Evolutionary conservation across 1,140 invertebrate genomes (phyloP).

Genomic region (Neodiprion pinetum): DNA sequence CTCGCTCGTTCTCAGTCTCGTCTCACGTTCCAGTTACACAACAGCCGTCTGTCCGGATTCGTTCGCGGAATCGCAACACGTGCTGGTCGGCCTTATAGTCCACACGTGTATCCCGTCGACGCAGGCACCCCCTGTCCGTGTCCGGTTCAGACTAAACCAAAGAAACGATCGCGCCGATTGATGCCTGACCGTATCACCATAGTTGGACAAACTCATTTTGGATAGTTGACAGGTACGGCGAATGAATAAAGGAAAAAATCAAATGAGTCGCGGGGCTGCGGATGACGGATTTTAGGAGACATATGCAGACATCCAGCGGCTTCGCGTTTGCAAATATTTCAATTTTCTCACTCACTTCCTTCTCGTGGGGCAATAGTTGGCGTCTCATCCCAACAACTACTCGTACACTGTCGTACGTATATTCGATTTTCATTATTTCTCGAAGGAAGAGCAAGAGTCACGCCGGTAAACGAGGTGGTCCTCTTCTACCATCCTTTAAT

Average conservation of each 20-base stretch:
- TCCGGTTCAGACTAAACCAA: too few relatives aligned
- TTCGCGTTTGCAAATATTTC: not conserved
- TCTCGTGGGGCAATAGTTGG: too few relatives aligned
- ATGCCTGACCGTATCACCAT: too few relatives aligned
- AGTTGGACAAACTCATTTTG: too few relatives aligned
- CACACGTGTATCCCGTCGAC: not conserved
- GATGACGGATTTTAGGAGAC: not conserved
- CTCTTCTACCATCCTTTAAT: too few relatives aligned
- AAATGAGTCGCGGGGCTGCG: not conserved
- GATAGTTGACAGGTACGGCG: too few relatives aligned
- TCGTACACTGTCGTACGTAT: too few relatives aligned
- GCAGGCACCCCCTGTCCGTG: not conserved
- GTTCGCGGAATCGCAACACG: slow-evolving; percentile 14
- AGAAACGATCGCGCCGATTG: too few relatives aligned
- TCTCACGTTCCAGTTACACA: slow-evolving; percentile 13
- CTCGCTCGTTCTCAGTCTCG: not conserved
- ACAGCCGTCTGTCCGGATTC: slow-evolving; percentile 7
- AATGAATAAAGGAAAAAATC: not conserved
- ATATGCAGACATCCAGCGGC: not conserved
- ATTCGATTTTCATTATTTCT: not conserved
- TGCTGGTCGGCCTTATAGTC: slow-evolving; percentile 1
- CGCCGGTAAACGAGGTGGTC: not conserved
- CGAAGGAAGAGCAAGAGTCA: not conserved
- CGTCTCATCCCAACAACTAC: too few relatives aligned
- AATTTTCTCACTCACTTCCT: not conserved